Evolutionary conservation across 92 coral and sea anemone genomes (phyloP), one percentile per base, ranked within the genome.

Genomic region (Phymanthus crucifer): DNA sequence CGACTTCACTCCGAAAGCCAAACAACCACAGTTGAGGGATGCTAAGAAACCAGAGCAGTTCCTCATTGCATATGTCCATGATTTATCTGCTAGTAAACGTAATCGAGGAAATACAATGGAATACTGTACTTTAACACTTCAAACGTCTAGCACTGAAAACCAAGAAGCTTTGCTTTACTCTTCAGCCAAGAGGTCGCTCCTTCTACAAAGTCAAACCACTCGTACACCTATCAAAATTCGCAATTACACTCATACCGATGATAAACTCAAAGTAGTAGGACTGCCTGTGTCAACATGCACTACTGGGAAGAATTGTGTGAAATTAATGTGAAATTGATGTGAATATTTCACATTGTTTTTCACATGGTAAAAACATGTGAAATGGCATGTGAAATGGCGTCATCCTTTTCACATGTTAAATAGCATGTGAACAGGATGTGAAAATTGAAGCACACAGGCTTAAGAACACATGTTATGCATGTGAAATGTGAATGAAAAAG

Each of bases 101-200:
- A 86, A 90, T 70, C 68, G 78, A 46, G 80, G 80, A 58, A 82
- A 90, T 67, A 87, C 89, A 18, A 56, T 87, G 75, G 84, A 87
- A 45, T 90, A 91, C 76, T 82, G 79, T 32, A 87, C 89, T 26
- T 73, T 90, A 43, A 58, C 71, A 23, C 78, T 87, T 31, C 91
- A 90, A 65, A 87, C 85, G 10, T 66, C 85, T 38, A 84, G 76
- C 70, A 68, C 70, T 54, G 82, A 70, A 40, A 82, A 35, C 73
- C 82, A 43, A 23, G 80, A 87, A 37, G 89, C 89, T 69, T 68
- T 87, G 26, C 77, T 83, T 19, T 83, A 83, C 52, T 78, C 89
- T 29, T 65, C 74, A 81, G 71, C 66, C 32, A 91, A 87, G 61
- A 84, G 87, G 66, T 68, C 82, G 72, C 78, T 91, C 2, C 94